phyloP scores from a whole-genome alignment of 2,888 invertebrate genomes.

The Lycocerus yunnanus region DNA sequence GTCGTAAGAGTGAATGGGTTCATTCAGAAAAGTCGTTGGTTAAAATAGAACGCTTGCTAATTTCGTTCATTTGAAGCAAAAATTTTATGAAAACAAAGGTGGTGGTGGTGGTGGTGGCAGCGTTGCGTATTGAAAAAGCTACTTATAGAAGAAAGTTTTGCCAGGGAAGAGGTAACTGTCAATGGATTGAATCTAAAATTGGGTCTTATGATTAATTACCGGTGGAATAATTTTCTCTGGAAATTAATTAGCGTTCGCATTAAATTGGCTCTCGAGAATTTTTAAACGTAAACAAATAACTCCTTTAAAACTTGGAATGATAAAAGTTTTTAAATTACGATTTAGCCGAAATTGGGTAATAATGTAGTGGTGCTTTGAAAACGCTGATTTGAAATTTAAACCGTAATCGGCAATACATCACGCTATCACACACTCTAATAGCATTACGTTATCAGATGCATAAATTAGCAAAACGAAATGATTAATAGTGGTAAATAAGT shows the following conservation, averaged over 20 bases:
- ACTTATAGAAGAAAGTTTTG: not conserved
- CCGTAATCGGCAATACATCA: constrained; percentile 28
- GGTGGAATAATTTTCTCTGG: not conserved
- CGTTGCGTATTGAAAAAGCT: not conserved
- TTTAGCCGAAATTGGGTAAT: not conserved
- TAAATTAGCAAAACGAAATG: constrained; percentile 24
- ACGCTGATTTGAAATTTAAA: constrained; percentile 26
- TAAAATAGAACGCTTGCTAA: not conserved
- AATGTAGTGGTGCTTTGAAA: constrained; percentile 9
- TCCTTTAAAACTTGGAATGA: not conserved
- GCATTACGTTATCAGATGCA: constrained; percentile 29
- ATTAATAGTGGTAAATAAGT: constrained; percentile 19
- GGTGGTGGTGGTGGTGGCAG: not conserved
- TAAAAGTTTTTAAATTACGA: not conserved
- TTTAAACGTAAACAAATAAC: not conserved
- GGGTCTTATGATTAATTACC: not conserved
- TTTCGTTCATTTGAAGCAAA: not conserved
- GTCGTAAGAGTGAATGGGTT: not conserved
- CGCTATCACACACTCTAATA: constrained; percentile 27
- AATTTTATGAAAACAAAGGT: not conserved
- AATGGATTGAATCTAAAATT: not conserved
- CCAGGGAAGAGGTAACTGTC: not conserved
- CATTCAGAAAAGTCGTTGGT: not conserved
- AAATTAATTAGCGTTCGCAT: not conserved
- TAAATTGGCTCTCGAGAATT: not conserved